Evolutionary conservation across 2,797 vertebrate genomes (phyloP).

Genomic region (Parambassis ranga): DNA sequence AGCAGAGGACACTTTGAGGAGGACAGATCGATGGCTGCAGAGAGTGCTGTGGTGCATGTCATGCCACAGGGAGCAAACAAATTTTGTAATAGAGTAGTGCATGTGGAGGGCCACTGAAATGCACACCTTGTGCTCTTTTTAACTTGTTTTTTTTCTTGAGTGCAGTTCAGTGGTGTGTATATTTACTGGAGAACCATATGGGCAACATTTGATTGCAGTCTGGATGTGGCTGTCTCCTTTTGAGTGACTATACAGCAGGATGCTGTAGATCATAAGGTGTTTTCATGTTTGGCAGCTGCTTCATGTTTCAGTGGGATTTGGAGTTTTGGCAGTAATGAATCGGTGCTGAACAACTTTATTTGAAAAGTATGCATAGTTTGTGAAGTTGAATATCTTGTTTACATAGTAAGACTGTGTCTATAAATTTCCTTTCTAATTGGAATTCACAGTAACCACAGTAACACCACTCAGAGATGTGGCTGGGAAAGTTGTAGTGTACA

Average conservation of each 20-base stretch:
- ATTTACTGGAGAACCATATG: background rate
- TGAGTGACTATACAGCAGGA: background rate
- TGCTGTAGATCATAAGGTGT: background rate
- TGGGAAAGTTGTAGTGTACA: no score
- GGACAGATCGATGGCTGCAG: slow-evolving; percentile 36
- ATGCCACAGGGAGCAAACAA: slow-evolving; percentile 17
- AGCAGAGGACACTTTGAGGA: slow-evolving; percentile 38
- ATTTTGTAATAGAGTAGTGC: background rate
- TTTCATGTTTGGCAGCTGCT: slow-evolving; percentile 2
- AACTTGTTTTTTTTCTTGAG: background rate
- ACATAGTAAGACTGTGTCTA: no score
- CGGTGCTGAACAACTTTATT: background rate
- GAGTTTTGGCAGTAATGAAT: background rate
- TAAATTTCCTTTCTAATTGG: no score
- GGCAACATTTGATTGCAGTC: background rate
- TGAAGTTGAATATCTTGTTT: no score
- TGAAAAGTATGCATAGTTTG: background rate
- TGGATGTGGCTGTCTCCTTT: background rate
- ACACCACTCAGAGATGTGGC: no score
- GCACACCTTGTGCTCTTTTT: background rate
- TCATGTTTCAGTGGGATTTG: background rate
- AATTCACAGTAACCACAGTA: no score
- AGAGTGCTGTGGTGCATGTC: slow-evolving; percentile 13
- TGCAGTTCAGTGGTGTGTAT: background rate
- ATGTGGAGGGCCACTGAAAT: background rate